These are phyloP conservation scores for Thecocarcelia acutangulata DNA, from an alignment of 2,888 invertebrate genomes.

Conservation along the genomic window DNA sequence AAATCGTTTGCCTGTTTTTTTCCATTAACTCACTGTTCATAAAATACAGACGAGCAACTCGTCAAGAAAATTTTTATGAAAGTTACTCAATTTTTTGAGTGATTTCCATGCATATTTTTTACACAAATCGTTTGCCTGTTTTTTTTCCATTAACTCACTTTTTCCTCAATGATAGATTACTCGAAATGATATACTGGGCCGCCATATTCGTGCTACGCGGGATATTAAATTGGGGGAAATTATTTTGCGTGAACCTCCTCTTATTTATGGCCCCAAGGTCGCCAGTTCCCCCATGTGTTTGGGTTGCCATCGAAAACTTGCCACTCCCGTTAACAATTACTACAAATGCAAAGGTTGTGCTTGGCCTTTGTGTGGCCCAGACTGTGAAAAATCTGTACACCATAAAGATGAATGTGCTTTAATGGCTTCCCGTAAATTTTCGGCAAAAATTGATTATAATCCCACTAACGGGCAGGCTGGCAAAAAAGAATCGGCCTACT, in stretches of 20 bases:
- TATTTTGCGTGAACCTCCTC: conserved; percentile 85
- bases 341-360: conserved; percentile 85
- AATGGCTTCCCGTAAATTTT: conserved; percentile 84
- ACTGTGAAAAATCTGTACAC: conserved; percentile 83
- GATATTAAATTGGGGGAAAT: conserved; percentile 87
- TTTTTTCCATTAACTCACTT: background rate
- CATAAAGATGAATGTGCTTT: conserved; percentile 85
- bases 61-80: too few relatives aligned
- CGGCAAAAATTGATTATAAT: conserved; percentile 82
- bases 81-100: too few relatives aligned
- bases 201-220: conserved; percentile 85
- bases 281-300: conserved; percentile 84
- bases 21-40: too few relatives aligned
- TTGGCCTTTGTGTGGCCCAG: conserved; percentile 86
- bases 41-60: too few relatives aligned
- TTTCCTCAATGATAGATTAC: conserved; percentile 80
- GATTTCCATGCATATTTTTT: too few relatives aligned
- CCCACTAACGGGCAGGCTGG: conserved; percentile 49
- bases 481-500: conserved; percentile 85
- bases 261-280: conserved; percentile 86
- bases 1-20: too few relatives aligned
- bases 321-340: conserved; percentile 80
- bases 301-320: conserved; percentile 83
- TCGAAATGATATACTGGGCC: conserved; percentile 83
- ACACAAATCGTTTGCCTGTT: too few relatives aligned